phyloP scores from a whole-genome alignment of 2,797 vertebrate species.

The Centroberyx gerrardi region DNA sequence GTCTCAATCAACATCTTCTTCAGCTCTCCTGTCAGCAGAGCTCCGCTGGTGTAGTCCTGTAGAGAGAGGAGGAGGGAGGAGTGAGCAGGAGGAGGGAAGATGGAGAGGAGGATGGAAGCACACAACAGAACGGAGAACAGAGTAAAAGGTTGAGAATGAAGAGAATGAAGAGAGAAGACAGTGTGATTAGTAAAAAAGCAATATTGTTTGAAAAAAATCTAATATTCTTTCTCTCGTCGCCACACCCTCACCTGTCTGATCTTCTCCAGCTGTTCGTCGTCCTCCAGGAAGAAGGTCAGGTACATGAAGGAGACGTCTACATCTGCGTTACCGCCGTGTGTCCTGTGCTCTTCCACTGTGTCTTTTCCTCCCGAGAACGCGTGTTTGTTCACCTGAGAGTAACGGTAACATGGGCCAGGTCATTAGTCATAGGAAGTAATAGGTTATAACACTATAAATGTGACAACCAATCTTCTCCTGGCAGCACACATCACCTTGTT shows the following conservation, averaged over 20 bases:
- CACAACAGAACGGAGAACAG: neutral
- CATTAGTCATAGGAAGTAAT: neutral
- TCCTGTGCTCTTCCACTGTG: conserved; percentile 94
- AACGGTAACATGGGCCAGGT: neutral
- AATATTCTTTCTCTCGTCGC: neutral
- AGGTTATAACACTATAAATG: neutral
- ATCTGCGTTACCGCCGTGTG: conserved; percentile 92
- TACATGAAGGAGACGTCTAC: conserved; percentile 98
- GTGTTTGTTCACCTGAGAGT: conserved; percentile 93
- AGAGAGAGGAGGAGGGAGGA: neutral
- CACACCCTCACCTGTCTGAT: conserved; percentile 90
- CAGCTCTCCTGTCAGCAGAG: conserved; percentile 94
- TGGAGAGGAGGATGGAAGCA: neutral
- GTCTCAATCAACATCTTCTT: conserved; percentile 95
- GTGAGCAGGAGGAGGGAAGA: neutral
- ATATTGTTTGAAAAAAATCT: neutral
- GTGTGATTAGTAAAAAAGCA: neutral
- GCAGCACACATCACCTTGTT: conserved; percentile 88
- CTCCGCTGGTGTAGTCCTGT: conserved; percentile 95
- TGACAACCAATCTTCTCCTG: neutral
- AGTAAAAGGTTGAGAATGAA: neutral
- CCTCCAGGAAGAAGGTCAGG: conserved; percentile 98
- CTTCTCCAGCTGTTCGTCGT: conserved; percentile 93
- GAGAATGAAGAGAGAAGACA: neutral
- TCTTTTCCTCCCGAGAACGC: conserved; percentile 98